Conservation (phyloP, 2,113 vertebrate species). For the Spheniscus mendiculus region DNA sequence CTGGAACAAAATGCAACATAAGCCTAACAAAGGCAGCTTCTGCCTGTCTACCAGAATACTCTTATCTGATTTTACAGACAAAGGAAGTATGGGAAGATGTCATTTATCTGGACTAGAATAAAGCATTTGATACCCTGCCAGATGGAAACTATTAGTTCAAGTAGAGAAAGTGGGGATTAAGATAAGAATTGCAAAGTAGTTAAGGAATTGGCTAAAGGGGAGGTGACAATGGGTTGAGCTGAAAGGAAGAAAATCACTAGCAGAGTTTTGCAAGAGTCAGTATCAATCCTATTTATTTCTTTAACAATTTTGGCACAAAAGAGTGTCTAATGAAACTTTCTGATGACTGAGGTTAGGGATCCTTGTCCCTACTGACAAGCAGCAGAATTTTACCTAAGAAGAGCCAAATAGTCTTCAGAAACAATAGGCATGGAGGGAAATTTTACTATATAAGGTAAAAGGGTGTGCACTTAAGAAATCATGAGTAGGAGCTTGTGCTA, state of each 20-base stretch:
- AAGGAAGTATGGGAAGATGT: slow-evolving; percentile 53
- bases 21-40: slow-evolving; percentile 30
- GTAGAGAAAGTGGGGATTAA: slow-evolving; percentile 61
- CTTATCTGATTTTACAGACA: slow-evolving; percentile 54
- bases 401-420: background rate
- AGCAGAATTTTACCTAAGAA: background rate
- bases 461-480: background rate
- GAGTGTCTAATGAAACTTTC: background rate
- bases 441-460: background rate
- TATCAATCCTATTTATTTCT: background rate
- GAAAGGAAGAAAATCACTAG: slow-evolving; percentile 9
- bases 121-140: slow-evolving; percentile 47
- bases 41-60: background rate
- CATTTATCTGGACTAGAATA: slow-evolving; percentile 37
- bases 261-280: slow-evolving; percentile 8
- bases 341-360: background rate
- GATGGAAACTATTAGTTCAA: slow-evolving; percentile 57
- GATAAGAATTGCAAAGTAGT: slow-evolving; percentile 55
- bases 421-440: background rate
- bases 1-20: background rate
- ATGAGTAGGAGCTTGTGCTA: background rate
- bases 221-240: slow-evolving; percentile 36
- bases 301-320: background rate
- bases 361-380: background rate
- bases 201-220: slow-evolving; percentile 27